Evolutionary conservation across 92 coral and sea anemone genomes (phyloP).

Genomic region (Paramuricea clavata): DNA sequence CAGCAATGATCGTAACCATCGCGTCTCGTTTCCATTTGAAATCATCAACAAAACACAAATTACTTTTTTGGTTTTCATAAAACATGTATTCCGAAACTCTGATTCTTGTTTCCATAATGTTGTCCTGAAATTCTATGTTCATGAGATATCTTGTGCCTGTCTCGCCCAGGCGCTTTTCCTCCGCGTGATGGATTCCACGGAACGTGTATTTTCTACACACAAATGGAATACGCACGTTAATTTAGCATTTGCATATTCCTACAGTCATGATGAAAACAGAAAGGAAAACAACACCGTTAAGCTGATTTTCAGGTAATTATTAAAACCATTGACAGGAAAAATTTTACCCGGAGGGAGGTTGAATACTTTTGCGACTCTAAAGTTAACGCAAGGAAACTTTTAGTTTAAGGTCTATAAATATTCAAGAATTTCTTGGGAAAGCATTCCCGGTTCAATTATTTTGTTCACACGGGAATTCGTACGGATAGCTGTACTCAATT

Average conservation of each 20-base stretch:
- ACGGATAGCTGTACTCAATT: no score
- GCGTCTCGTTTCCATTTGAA: slow-evolving; percentile 40
- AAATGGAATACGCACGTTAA: neutral
- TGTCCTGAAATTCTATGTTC: slow-evolving; percentile 26
- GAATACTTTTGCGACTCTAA: no score
- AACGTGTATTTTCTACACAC: slow-evolving; percentile 26
- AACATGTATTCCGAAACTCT: slow-evolving; percentile 35
- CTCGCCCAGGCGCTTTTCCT: slow-evolving; percentile 9
- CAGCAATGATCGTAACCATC: slow-evolving; percentile 33
- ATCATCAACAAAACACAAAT: slow-evolving; percentile 5
- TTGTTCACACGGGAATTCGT: no score
- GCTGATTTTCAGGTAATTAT: no score
- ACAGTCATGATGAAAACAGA: no score
- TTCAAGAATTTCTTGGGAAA: no score
- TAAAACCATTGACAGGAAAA: no score
- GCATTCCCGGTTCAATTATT: no score
- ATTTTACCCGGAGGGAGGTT: no score
- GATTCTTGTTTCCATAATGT: slow-evolving; percentile 29
- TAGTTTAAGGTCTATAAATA: no score
- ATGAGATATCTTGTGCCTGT: slow-evolving; percentile 29
- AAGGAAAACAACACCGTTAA: neutral
- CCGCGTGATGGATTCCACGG: neutral
- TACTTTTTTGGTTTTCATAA: neutral
- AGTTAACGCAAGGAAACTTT: no score
- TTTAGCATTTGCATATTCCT: neutral